Base-by-base conservation (phyloP, 2,888 invertebrate species). In the Tolmerus cingulatus region DNA sequence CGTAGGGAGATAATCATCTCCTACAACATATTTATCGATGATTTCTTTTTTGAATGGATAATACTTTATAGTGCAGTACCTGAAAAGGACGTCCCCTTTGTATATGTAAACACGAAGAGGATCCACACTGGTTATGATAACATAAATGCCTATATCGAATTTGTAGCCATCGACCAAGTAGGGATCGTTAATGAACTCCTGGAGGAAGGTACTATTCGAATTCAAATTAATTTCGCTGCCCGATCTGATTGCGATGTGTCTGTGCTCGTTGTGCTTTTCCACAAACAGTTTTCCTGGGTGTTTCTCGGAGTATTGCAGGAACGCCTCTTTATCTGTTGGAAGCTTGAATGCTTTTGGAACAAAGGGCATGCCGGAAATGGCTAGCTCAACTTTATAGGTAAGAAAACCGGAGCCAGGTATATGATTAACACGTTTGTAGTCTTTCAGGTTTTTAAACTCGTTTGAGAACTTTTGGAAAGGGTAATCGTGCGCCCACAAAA, bases 131-230 rank as follows among this genome's bases (percentile, higher is more conserved):
- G 98, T 98, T 27, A 99, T 93, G 0, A 96, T 96, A 0, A 97
- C 97, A 91, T 99, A 99, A 87, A 99, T 95, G 9, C 99, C 99
- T 92, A 99, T 97, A 93, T 99, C 99, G 93, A 99, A 99, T 93
- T 98, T 98, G 92, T 97, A 95, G 1, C 97, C 98, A 92, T 98
- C 98, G 3, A 99, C 96, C 23, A 99, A 93, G 90, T 97, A 95
- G 5, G 99, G 99, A 89, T 95, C 96, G 89, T 96, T 95, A 30
- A 99, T 94, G 92, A 96, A 99, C 92, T 98, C 97, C 91, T 99
- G 99, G 2, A 99, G 94, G 92, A 99, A 99, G 85, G 96, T 96
- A 30, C 78, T 66, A 19, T 79, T 79, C 0, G 92, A 90, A 74
- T 94, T 93, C 87, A 97, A 92, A 92, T 98, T 95, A 78, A 98